Base-by-base conservation (phyloP, 2,888 invertebrate species). In the Drosophila sordidapex region DNA sequence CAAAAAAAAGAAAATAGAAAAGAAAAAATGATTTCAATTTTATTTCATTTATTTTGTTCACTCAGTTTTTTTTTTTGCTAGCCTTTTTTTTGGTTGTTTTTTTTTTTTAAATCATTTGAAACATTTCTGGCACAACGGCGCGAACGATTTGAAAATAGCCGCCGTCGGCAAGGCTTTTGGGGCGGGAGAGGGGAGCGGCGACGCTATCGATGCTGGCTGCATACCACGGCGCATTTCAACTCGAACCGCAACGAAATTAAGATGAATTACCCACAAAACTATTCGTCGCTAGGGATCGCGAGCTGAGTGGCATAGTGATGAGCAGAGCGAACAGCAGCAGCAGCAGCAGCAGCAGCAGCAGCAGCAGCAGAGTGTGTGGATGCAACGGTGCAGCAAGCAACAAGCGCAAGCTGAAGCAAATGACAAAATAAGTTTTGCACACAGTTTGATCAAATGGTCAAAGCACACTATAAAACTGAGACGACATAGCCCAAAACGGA, bases 191-290 rank as follows among this genome's bases (percentile, higher is more conserved):
- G 5, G 38, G 27, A 13, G 38, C 1, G n/a, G 13, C 11, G 2
- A 8, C 29, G n/a, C 15, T 31, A 21, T 4, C 43, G 40, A 21
- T 40, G 40, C 64, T 67, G 79, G 64, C 86, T 86, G 82, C 90
- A 87, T 90, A 86, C 86, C 87, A 77, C 90, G 70, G 65, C 75
- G 89, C 87, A 90, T 90, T 87, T 90, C 90, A 91, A 85, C 87
- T 87, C 91, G 90, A 91, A 90, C 91, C 88, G 89, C 90, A 90
- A 89, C 89, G 91, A 90, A 90, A 90, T 91, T 86, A 90, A 91
- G 91, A 90, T 90, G 91, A 90, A 90, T 90, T 90, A 91, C 91
- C 89, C 80, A 75, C 76, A 64, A 70, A 81, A 68, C 70, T 73
- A 79, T 81, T 71, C 76, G 68, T 79, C 71, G 15, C 15, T 46